A percentile compares a stretch with the other conserved stretches of the same genome.
Conservation (phyloP, 2,797 vertebrate genomes). For the Gadopsis marmoratus region DNA sequence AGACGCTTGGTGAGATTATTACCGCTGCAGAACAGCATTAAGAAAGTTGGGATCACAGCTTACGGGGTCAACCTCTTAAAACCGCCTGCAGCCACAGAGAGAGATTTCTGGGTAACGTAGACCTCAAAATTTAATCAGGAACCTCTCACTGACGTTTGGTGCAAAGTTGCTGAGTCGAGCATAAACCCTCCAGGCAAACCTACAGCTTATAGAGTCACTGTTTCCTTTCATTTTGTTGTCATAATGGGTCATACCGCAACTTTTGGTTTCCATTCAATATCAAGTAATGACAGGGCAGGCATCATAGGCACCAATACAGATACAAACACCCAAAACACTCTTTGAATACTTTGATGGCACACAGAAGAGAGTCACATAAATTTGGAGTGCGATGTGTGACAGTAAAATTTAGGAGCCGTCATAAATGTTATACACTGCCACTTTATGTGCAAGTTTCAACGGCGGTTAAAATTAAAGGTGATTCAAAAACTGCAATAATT, state of each 20-base stretch:
- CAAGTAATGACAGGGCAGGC: neutral
- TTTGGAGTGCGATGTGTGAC: neutral
- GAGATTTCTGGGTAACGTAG: constrained; percentile 24
- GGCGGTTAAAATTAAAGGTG: neutral
- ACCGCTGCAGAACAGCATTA: neutral
- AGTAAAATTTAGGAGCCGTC: neutral
- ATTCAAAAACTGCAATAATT: neutral
- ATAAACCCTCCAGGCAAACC: neutral
- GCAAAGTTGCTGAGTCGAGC: constrained; percentile 14
- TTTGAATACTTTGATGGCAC: neutral
- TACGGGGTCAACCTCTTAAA: constrained; percentile 21
- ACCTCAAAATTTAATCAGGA: constrained; percentile 35
- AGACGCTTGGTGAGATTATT: neutral
- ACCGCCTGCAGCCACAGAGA: neutral
- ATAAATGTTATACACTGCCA: neutral
- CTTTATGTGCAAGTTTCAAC: neutral
- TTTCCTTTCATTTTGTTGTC: constrained; percentile 13
- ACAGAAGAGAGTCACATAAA: neutral
- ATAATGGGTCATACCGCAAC: constrained; percentile 13
- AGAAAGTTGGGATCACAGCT: neutral
- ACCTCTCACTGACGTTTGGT: constrained; percentile 1
- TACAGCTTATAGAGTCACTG: constrained; percentile 5
- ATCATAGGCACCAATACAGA: neutral
- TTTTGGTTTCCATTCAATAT: constrained; percentile 4
- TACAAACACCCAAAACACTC: neutral